Base-by-base conservation (phyloP, 2,888 invertebrate genomes). In the Eurois occulta region DNA sequence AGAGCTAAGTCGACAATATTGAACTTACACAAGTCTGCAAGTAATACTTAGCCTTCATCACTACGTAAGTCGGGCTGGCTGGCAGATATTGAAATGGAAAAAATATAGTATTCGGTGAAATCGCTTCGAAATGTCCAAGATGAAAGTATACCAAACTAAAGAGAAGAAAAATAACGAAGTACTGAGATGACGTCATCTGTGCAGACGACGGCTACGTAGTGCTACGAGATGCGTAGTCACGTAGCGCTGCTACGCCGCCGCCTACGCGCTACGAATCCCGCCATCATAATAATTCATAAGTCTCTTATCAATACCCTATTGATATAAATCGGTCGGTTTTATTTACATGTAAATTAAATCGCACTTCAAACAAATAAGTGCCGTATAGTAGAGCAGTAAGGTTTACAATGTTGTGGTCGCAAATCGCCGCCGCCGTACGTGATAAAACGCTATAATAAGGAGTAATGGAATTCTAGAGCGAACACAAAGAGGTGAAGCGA, bases 231-330 rank as follows among this genome's bases (percentile, higher is more conserved):
- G 32, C 78, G 71, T 78, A 82, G 78, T 11, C 73, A 67, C 71
- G 60, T 60, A 60, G 60, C 60, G 13, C n/a, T 64, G 52, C 77
- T 77, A 81, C 77, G 62, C 48, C 69, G 70, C 46, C 55, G 43
- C 60, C 65, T 72, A 75, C 66, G 55, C 65, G 62, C 72, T 68
- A 67, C 21, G 71, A 60, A 38, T 24, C 24, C 41, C 35, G 13
- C 70, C 69, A 72, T 65, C 41, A 35, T 69, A 69, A 79, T 69
- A 70, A 43, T 80, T 75, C 28, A 35, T 75, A 52, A 60, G 55
- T 66, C 73, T 43, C 68, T 80, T 85, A 78, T 78, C 85, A 85
- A 78, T 86, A 75, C 64, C 64, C 73, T 77, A 83, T 80, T 82
- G 66, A 85, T 78, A 87, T 80, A 77, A 82, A 87, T 78, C 69